phyloP scores from a whole-genome alignment of 1,140 invertebrate species.

The Scaptodrosophila lebanonensis region DNA sequence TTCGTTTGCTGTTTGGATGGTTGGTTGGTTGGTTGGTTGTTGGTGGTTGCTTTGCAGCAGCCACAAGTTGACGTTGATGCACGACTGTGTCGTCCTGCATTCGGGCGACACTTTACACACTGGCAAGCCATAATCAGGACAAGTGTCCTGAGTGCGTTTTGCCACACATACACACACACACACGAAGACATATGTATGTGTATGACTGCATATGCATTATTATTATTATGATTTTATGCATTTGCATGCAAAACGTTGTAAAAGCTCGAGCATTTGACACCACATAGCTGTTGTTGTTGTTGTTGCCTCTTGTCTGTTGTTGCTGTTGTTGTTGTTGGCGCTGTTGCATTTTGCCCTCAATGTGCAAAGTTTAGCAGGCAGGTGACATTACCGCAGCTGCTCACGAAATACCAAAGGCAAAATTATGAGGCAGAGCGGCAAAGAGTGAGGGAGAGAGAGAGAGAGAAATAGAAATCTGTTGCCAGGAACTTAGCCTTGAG shows the following conservation, averaged over 20 bases:
- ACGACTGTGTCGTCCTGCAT: background rate
- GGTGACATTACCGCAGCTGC: conserved; percentile 46
- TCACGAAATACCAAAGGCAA: background rate
- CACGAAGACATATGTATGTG: conserved; percentile 19
- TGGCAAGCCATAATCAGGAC: conserved; percentile 65
- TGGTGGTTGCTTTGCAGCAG: background rate
- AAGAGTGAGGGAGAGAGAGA: background rate
- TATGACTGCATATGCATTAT: conserved; percentile 40
- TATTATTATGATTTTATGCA: conserved; percentile 64
- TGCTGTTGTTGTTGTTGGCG: background rate
- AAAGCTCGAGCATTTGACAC: background rate
- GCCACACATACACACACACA: conserved; percentile 4
- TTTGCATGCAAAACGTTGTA: conserved; percentile 19
- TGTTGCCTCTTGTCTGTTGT: background rate
- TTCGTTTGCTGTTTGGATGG: conserved; percentile 33
- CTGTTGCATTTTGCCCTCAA: conserved; percentile 32
- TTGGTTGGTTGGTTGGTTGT: conserved; percentile 25
- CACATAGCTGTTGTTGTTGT: background rate
- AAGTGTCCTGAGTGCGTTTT: conserved; percentile 56
- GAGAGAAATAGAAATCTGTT: conserved; percentile 3
- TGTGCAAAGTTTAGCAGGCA: conserved; percentile 21
- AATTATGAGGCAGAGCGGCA: background rate
- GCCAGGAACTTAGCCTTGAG: conserved; percentile 60
- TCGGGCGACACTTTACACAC: conserved; percentile 34
- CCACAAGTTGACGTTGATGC: too few relatives aligned